These are phyloP conservation scores for Halictus rubicundus DNA, from an alignment of 1,140 invertebrate genomes.

Conservation along the genomic window DNA sequence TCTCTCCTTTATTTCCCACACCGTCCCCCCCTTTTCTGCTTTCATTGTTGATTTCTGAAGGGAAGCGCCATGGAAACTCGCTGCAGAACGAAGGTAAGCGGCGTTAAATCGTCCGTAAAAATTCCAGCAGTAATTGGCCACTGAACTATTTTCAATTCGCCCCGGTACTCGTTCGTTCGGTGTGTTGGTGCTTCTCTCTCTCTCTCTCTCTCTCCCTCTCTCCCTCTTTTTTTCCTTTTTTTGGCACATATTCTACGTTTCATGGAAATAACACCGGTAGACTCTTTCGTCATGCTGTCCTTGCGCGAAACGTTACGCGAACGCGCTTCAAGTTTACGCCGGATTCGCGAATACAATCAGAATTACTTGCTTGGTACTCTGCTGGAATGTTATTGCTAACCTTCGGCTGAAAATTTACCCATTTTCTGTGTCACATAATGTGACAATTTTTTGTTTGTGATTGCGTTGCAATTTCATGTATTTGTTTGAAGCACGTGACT, in stretches of 20 bases:
- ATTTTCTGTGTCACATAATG: too few species aligned
- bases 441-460: too few species aligned
- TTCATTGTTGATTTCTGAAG: slow-evolving; percentile 21
- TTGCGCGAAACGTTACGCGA: neutral
- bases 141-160: slow-evolving; percentile 61
- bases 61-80: slow-evolving; percentile 28
- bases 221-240: neutral
- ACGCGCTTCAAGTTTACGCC: too few species aligned
- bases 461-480: too few species aligned
- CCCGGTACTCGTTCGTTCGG: slow-evolving; percentile 4
- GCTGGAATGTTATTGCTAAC: too few species aligned
- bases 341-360: too few species aligned
- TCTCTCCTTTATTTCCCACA: slow-evolving; percentile 31
- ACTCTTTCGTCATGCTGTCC: neutral
- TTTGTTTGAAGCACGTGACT: too few species aligned
- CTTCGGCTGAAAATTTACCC: too few species aligned
- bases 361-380: too few species aligned
- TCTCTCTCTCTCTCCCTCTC: too few species aligned
- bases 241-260: slow-evolving; percentile 2
- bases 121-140: slow-evolving; percentile 65
- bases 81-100: slow-evolving; percentile 51
- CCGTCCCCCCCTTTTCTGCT: neutral
- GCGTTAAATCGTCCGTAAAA: slow-evolving; percentile 66
- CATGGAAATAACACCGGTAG: neutral
- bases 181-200: neutral